These are phyloP conservation scores for Chalcis sispes DNA, from an alignment of 2,888 invertebrate genomes.

Conservation along the genomic window DNA sequence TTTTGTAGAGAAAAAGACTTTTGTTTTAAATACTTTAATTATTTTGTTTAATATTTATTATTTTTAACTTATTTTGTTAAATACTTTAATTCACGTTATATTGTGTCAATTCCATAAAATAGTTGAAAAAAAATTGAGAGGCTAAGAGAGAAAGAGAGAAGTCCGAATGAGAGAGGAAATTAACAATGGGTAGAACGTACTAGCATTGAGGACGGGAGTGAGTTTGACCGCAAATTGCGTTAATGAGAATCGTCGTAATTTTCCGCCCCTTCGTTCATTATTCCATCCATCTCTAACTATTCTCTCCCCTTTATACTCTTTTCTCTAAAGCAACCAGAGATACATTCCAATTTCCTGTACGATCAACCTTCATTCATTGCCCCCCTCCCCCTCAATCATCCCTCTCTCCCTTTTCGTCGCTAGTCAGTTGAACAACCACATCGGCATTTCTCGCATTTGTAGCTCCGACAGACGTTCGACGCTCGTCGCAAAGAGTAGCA, in stretches of 20 bases:
- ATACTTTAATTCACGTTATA: too few relatives aligned
- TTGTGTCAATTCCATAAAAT: background rate
- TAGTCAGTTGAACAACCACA: background rate
- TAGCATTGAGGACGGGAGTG: background rate
- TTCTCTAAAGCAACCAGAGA: conserved; percentile 2
- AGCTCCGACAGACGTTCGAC: background rate
- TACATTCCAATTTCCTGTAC: conserved; percentile 38
- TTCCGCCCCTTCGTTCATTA: background rate
- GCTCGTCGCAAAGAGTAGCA: conserved; percentile 4
- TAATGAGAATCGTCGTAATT: conserved; percentile 41
- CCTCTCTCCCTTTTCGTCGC: conserved; percentile 6
- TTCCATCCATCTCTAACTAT: background rate
- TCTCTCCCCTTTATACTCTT: conserved; percentile 1
- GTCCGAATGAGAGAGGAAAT: background rate
- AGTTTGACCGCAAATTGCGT: conserved; percentile 33
- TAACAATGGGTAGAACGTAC: too few relatives aligned
- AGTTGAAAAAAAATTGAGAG: background rate
- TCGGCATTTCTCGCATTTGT: conserved; percentile 39
- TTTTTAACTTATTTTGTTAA: too few relatives aligned
- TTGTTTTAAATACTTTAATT: too few relatives aligned
- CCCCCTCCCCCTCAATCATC: conserved; percentile 5
- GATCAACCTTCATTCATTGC: conserved; percentile 11
- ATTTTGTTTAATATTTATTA: too few relatives aligned
- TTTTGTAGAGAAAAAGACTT: too few relatives aligned
- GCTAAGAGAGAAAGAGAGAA: background rate